Evolutionary conservation across 1,140 invertebrate genomes (phyloP).

Genomic region (Trichoplusia ni): DNA sequence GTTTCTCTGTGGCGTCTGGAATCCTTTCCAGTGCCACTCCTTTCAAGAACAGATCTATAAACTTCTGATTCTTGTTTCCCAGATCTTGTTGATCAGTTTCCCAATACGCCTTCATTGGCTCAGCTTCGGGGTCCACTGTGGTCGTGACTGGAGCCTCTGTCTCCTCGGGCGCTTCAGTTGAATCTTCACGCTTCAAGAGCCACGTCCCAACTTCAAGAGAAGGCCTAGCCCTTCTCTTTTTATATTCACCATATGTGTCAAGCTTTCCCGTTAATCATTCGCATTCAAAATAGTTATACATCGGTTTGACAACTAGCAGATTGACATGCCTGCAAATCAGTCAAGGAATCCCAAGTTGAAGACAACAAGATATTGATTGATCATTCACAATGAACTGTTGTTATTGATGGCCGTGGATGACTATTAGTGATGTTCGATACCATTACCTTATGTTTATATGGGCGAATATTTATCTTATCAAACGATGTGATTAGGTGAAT

Average conservation of each 20-base stretch:
- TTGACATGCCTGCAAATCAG: conserved; percentile 78
- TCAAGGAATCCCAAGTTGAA: conserved; percentile 77
- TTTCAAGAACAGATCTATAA: conserved; percentile 66
- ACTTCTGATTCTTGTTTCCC: conserved; percentile 59
- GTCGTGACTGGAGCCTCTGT: conserved; percentile 31
- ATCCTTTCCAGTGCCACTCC: conserved; percentile 65
- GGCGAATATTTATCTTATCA: conserved; percentile 45
- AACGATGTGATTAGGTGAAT: conserved; percentile 41
- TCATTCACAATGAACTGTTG: conserved; percentile 62
- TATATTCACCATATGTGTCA: conserved; percentile 75
- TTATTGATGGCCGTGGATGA: conserved; percentile 46
- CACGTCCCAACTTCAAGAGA: conserved; percentile 66
- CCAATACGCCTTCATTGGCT: conserved; percentile 76
- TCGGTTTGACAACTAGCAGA: conserved; percentile 64
- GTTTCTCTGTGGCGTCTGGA: conserved; percentile 66
- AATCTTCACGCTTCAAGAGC: conserved; percentile 50
- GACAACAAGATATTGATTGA: conserved; percentile 76
- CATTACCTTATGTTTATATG: conserved; percentile 50
- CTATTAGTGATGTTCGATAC: conserved; percentile 53
- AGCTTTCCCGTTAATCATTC: conserved; percentile 54
- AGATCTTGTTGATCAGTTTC: conserved; percentile 66
- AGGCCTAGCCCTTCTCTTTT: conserved; percentile 72
- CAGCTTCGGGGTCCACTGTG: conserved; percentile 44
- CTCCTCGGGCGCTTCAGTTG: conserved; percentile 51
- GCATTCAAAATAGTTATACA: conserved; percentile 61